Base-by-base conservation (phyloP, 2,888 invertebrate genomes). In the Metellina segmentata region DNA sequence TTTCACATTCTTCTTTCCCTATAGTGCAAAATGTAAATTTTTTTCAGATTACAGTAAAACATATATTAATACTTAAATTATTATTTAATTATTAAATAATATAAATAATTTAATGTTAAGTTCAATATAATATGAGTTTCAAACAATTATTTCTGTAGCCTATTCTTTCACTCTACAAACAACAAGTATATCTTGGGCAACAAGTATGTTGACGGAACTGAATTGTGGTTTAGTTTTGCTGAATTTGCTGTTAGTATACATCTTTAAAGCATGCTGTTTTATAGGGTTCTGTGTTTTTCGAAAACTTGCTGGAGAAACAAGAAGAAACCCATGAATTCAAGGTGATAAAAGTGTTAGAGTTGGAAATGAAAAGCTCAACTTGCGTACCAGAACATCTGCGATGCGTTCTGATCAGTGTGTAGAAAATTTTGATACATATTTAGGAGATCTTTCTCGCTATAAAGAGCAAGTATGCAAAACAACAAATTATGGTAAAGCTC, bases 401-500 rank as follows among this genome's bases (percentile, higher is more conserved):
- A 53, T 70, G 93, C 53, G 91, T 93, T 75, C 96, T 98, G 94
- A 96, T 98, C 93, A 97, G 97, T 90, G 97, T 97, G 5, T 99
- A 99, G 95, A 98, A 98, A 94, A 96, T 98, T 93, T 97, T 97
- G 94, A 96, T 99, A 82, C n/a, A n/a, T 98, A 97, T 94, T 96
- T 99, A 94, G 99, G 99, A 0, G 99, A 99, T 95, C 96, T 99
- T 94, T 97, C 97, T 16, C 96, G 99, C 91, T 99, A 99, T 95
- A 97, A 97, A 95, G 95, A 95, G 90, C 95, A 95, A 93, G 97
- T 97, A 74, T 97, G 97, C 94, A 97, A 97, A 94, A 97, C 97
- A 0, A 96, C 96, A 89, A 98, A 97, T 95, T 98, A 97, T 95
- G 97, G 97, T 93, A 96, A 96, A 94, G 97, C 97, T 49, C 96